These are phyloP conservation scores for Halictus rubicundus DNA, from an alignment of 1,140 invertebrate genomes.

Conservation along the genomic window DNA sequence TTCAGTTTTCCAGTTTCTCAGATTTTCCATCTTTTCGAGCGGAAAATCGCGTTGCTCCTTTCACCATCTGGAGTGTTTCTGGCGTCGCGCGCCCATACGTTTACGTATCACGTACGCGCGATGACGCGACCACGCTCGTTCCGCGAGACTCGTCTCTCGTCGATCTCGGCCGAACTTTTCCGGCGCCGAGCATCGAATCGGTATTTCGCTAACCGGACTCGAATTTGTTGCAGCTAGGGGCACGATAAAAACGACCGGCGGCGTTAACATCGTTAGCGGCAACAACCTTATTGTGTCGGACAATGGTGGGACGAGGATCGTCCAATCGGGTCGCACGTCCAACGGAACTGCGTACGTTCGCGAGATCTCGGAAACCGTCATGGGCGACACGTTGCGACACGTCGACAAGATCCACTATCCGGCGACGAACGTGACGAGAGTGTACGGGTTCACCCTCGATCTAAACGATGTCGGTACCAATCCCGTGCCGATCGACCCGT, in stretches of 20 bases:
- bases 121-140: too few relatives aligned
- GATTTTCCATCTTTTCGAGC: too few relatives aligned
- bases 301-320: background rate
- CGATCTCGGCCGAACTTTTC: background rate
- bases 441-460: constrained; percentile 52
- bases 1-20: too few relatives aligned
- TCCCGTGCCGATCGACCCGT: constrained; percentile 44
- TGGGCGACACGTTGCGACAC: constrained; percentile 52
- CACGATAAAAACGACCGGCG: background rate
- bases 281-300: background rate
- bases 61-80: constrained; percentile 44
- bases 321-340: constrained; percentile 36
- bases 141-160: too few relatives aligned
- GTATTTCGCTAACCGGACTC: background rate
- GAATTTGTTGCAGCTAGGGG: background rate
- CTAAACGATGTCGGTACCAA: constrained; percentile 52
- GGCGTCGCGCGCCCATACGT: constrained; percentile 18
- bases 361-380: constrained; percentile 42
- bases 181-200: background rate
- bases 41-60: constrained; percentile 41
- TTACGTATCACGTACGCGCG: too few relatives aligned
- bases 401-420: constrained; percentile 56
- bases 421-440: constrained; percentile 5
- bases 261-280: background rate
- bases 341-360: constrained; percentile 58